phyloP scores from a whole-genome alignment of 2,888 invertebrate species.

The Maniola hyperantus region DNA sequence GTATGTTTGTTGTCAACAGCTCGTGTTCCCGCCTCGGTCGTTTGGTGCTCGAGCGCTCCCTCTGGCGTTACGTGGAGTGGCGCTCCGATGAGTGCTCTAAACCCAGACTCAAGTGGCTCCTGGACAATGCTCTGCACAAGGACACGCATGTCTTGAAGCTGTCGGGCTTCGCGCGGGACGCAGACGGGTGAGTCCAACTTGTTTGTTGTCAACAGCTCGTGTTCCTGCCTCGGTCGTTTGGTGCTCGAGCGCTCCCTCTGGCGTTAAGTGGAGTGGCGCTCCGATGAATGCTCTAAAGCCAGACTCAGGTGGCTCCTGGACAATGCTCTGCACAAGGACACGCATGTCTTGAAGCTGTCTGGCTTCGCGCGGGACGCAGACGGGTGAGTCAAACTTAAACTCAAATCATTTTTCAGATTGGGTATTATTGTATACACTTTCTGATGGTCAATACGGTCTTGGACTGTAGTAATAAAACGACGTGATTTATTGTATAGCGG shows the following conservation, averaged over 20 bases:
- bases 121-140: conserved; percentile 63
- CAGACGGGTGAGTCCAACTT: conserved; percentile 52
- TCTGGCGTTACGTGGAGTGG: conserved; percentile 79
- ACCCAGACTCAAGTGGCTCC: conserved; percentile 63
- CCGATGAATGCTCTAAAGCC: conserved; percentile 48
- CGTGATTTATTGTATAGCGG: too few relatives aligned
- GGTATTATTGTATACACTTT: too few relatives aligned
- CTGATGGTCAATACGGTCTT: too few relatives aligned
- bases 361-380: conserved; percentile 55
- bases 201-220: conserved; percentile 66
- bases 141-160: conserved; percentile 61
- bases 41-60: conserved; percentile 75
- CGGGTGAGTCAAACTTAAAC: too few relatives aligned
- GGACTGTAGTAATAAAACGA: too few relatives aligned
- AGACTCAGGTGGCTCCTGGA: conserved; percentile 66
- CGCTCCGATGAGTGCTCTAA: conserved; percentile 52
- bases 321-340: conserved; percentile 66
- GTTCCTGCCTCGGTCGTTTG: conserved; percentile 69
- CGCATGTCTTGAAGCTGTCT: conserved; percentile 54
- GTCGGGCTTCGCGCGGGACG: conserved; percentile 54
- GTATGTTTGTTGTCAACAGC: conserved; percentile 61
- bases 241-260: conserved; percentile 80
- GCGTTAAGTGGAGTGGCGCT: conserved; percentile 72
- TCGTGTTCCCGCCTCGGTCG: conserved; percentile 72
- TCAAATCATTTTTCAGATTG: too few relatives aligned